Evolutionary conservation across 2,888 invertebrate genomes (phyloP).

Genomic region (Scaptomyza polygonia): DNA sequence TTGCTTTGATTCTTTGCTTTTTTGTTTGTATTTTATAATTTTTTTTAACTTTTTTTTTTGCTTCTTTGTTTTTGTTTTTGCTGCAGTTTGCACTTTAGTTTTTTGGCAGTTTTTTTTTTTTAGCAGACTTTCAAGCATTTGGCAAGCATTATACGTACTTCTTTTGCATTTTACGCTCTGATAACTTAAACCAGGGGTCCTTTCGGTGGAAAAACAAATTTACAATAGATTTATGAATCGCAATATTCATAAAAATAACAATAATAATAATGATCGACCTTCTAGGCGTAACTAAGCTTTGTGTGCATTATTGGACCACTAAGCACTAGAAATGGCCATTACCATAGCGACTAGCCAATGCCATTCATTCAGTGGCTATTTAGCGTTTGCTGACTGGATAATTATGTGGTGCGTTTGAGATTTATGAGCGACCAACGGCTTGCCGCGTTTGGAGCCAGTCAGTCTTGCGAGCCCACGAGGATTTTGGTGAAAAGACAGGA

Average conservation of each 20-base stretch:
- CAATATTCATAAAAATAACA: neutral
- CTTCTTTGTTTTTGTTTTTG: slow-evolving; percentile 6
- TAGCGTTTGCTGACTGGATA: slow-evolving; percentile 75
- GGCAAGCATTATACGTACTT: slow-evolving; percentile 70
- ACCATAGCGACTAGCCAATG: slow-evolving; percentile 18
- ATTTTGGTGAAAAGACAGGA: slow-evolving; percentile 70
- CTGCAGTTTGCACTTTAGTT: slow-evolving; percentile 21
- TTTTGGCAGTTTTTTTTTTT: slow-evolving; percentile 47
- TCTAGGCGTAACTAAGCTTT: slow-evolving; percentile 5
- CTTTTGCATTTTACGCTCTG: slow-evolving; percentile 77
- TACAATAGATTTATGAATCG: slow-evolving; percentile 5
- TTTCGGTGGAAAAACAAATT: neutral
- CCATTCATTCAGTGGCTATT: slow-evolving; percentile 54
- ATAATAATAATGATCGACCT: neutral
- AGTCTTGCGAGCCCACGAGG: slow-evolving; percentile 33
- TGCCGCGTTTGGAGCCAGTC: neutral
- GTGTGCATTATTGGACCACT: slow-evolving; percentile 24
- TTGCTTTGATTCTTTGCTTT: slow-evolving; percentile 24
- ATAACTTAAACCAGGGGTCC: slow-evolving; percentile 57
- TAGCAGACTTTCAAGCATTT: slow-evolving; percentile 70
- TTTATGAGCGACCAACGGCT: slow-evolving; percentile 59
- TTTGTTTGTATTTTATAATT: neutral
- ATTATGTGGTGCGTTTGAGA: slow-evolving; percentile 74
- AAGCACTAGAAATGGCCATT: slow-evolving; percentile 28
- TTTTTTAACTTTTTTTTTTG: slow-evolving; percentile 28